Conservation (phyloP, 2,113 vertebrate species). For the rabbit (Oryctolagus cuniculus) region DNA sequence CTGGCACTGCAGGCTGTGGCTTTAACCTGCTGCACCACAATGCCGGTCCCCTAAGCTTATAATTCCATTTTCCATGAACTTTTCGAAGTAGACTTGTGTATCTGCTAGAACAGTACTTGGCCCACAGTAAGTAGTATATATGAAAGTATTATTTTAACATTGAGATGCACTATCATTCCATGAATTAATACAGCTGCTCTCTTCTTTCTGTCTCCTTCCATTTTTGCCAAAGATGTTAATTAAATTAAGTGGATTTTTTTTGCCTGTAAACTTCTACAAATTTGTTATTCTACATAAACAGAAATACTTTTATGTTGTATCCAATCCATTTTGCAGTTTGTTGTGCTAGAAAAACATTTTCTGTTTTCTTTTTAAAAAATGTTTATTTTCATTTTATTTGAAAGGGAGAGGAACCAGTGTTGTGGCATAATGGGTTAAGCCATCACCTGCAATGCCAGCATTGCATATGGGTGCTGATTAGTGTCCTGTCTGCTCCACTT, state of each 20-base stretch:
- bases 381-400: too few species aligned
- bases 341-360: neutral
- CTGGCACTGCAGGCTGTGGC: too few species aligned
- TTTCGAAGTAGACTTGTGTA: too few species aligned
- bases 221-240: slow-evolving; percentile 33
- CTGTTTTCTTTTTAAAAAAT: too few species aligned
- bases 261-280: slow-evolving; percentile 1
- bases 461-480: too few species aligned
- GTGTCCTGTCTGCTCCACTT: too few species aligned
- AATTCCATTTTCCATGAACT: too few species aligned
- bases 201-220: neutral
- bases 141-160: neutral
- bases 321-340: slow-evolving; percentile 9
- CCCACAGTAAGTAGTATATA: neutral
- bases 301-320: neutral
- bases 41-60: too few species aligned
- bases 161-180: neutral
- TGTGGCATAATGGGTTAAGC: too few species aligned
- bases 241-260: neutral
- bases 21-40: too few species aligned
- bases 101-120: neutral
- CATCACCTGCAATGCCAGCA: too few species aligned
- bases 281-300: slow-evolving; percentile 16
- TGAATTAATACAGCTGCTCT: neutral
- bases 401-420: too few species aligned